Conservation (phyloP, 2,113 vertebrate species). For the Caracal caracal region DNA sequence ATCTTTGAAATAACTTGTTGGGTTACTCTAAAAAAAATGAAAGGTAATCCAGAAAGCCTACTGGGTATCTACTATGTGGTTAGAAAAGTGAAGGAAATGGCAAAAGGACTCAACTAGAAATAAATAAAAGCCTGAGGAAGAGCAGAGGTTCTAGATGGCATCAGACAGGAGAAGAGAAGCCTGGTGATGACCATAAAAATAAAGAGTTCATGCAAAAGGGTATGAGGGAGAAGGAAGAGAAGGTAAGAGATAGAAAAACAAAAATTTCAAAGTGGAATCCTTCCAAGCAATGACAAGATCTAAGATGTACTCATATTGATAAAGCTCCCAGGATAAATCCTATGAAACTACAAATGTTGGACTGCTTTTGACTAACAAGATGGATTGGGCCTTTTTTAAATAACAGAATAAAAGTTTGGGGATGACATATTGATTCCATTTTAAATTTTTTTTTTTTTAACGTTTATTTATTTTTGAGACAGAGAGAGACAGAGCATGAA, state of each 20-base stretch:
- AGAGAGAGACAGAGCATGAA: no score
- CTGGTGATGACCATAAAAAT: neutral
- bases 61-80: neutral
- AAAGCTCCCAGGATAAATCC: neutral
- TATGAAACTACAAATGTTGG: neutral
- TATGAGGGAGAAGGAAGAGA: neutral
- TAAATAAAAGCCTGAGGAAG: neutral
- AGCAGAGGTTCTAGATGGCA: neutral
- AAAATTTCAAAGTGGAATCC: neutral
- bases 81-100: slow-evolving; percentile 8
- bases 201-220: neutral
- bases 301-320: neutral
- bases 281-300: neutral
- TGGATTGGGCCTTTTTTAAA: neutral
- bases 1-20: slow-evolving; percentile 1
- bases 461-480: no score
- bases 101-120: slow-evolving; percentile 48
- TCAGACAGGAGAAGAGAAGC: neutral
- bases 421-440: neutral
- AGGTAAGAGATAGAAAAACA: neutral
- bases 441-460: no score
- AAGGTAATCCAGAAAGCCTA: neutral
- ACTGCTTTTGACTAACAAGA: neutral
- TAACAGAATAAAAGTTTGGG: slow-evolving; percentile 7
- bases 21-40: slow-evolving; percentile 13